Evolutionary conservation across 2,113 vertebrate species (phyloP), one percentile per base, ranked within the genome.

Genomic region (Aplodontia rufa): DNA sequence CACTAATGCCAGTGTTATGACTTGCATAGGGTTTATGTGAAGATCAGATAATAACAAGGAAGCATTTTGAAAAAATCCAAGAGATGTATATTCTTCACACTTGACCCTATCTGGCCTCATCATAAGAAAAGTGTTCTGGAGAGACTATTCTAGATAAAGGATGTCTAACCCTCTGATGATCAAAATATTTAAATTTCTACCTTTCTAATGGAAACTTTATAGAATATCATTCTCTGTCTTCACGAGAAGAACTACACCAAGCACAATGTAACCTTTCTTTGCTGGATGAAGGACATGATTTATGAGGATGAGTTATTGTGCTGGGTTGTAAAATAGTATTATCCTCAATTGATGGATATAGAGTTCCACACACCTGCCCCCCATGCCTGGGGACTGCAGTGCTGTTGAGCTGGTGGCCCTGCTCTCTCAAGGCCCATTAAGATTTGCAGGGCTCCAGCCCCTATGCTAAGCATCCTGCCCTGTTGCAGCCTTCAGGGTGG

Each of bases 401-500:
- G 62, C 79, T 89, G 1, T 8, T 19, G 19, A 14, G 8, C 14
- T 62, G 26, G 62, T 53, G 30, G 0, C 3, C 32, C 40, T 30
- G 58, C 7, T 91, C 68, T 86, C 72, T 37, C 8, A 16, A 13
- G 7, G 40, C 35, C 37, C 47, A 9, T 8, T 11, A 32, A 17
- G 42, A 12, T 49, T 3, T 49, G 20, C 26, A 17, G 51, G 80
- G 80, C n/a, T 72, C 71, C 42, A 4, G 78, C 12, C 24, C 13
- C 75, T 3, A 1, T 30, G 62, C 37, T 68, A 37, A 94, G n/a
- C 12, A 35, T 10, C 68, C 19, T 68, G 4, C 5, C 66, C 8
- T 8, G 1, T 42, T 35, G 19, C 12, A 30, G 10, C 37, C 35
- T 37, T 37, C 0, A 1, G 24, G 20, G 1, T 1, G 35, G 26